Base-by-base conservation (phyloP, 2,888 invertebrate genomes). In the Pterostichus niger region DNA sequence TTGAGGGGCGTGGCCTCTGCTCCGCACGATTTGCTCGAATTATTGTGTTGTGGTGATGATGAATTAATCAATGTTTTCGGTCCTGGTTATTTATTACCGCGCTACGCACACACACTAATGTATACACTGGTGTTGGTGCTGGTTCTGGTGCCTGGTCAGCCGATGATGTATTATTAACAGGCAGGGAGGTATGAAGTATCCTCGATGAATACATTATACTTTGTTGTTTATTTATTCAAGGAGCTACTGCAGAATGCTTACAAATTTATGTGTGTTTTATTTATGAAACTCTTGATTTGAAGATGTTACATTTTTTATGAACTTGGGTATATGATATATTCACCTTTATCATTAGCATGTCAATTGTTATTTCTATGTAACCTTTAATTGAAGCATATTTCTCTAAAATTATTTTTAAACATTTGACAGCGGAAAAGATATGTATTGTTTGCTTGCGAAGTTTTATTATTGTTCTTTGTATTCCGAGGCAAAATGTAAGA, bases 61-160 rank as follows among this genome's bases (percentile, higher is more conserved):
- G 78, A 61, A 79, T 61, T 79, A 79, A 61, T 79, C 61, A 79
- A 79, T 79, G 78, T 44, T 73, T 46, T 61, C 13, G 73, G 73
- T 17, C 73, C 44, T 9, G 9, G 77, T 79, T 61, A 79, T 79
- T 79, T 79, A 79, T 79, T 79, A 35, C 78, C 24, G 24, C 59
- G 49, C 49, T 49, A 10, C 49, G 49, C 49, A 49, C 49, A 49
- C 49, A 40, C 40, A 7, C 35, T 6, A 7, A 40, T 6, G 1
- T 6, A 1, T 40, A 40, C 40, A 7, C 40, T 40, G 40, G 7
- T 40, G 7, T n/a, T n/a, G n/a, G n/a, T n/a, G n/a, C n/a, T n/a
- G n/a, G n/a, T n/a, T n/a, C n/a, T 6, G 6, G 40, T 9, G 6
- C 40, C 6, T 40, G 40, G 40, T 40, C 40, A 40, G 40, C 40